phyloP scores from a whole-genome alignment of 2,888 invertebrate genomes.

The Orthosia cruda region DNA sequence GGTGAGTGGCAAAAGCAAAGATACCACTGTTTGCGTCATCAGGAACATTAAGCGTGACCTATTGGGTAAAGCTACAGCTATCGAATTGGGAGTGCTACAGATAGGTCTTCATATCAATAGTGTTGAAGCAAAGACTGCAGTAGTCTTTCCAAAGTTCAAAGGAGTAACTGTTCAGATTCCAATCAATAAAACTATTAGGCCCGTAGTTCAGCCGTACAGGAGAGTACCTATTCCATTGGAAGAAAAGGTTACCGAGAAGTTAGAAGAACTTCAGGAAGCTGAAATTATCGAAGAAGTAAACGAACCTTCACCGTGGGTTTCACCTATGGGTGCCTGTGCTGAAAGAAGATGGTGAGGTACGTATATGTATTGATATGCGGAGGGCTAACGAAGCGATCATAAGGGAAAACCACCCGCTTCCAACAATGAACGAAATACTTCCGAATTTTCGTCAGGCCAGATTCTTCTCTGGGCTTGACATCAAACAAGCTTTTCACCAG shows the following conservation, averaged over 20 bases:
- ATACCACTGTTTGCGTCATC: too few species aligned
- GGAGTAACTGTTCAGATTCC: not conserved
- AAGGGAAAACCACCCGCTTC: conserved; percentile 16
- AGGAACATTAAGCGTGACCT: too few species aligned
- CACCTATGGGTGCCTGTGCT: conserved; percentile 1
- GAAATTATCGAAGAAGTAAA: conserved; percentile 2
- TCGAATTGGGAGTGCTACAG: too few species aligned
- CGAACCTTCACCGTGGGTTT: conserved; percentile 4
- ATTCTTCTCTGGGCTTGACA: conserved; percentile 2
- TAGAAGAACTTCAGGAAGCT: not conserved
- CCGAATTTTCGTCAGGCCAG: conserved; percentile 9
- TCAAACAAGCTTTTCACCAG: conserved; percentile 13
- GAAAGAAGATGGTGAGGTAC: conserved; percentile 8
- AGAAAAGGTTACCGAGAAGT: not conserved
- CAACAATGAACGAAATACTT: conserved; percentile 16
- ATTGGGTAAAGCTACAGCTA: too few species aligned
- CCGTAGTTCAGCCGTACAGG: conserved; percentile 6
- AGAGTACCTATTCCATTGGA: conserved; percentile 7
- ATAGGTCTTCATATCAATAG: too few species aligned
- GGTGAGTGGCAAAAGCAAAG: too few species aligned
- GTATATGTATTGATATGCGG: conserved; percentile 18
- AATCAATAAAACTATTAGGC: not conserved
- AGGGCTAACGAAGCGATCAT: conserved; percentile 18
- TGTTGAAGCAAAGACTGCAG: too few species aligned
- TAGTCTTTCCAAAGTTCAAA: conserved; percentile 8